Evolutionary conservation across 2,797 vertebrate species (phyloP).

Genomic region (Philypnodon macrostomus): DNA sequence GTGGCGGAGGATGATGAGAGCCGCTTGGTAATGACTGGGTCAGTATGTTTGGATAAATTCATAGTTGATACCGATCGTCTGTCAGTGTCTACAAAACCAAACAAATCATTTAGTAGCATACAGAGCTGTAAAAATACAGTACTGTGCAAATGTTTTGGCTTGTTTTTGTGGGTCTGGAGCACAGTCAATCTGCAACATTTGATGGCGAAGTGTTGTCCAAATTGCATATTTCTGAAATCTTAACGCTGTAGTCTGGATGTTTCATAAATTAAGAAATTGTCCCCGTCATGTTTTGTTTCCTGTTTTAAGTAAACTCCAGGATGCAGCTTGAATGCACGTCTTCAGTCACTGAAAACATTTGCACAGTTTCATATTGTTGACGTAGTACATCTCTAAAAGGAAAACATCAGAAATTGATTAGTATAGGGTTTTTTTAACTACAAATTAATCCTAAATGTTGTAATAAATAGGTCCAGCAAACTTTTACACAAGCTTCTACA

Average conservation of each 20-base stretch:
- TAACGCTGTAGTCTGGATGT: too few relatives aligned
- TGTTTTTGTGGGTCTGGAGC: too few relatives aligned
- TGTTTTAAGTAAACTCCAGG: too few relatives aligned
- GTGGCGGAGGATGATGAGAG: constrained; percentile 95
- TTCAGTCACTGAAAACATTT: too few relatives aligned
- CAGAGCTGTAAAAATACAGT: not conserved
- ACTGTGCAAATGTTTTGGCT: too few relatives aligned
- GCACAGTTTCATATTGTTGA: constrained; percentile 37
- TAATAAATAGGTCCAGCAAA: constrained; percentile 6
- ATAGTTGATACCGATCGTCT: constrained; percentile 95
- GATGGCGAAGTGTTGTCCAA: too few relatives aligned
- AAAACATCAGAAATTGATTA: constrained; percentile 26
- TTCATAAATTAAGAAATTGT: too few relatives aligned
- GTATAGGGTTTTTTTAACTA: constrained; percentile 21
- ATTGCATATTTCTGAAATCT: too few relatives aligned
- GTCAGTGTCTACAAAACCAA: constrained; percentile 84
- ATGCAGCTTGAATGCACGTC: too few relatives aligned
- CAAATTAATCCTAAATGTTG: too few relatives aligned
- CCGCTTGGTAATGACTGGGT: constrained; percentile 96
- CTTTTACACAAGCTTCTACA: constrained; percentile 32
- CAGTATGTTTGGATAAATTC: constrained; percentile 96
- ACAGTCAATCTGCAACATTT: too few relatives aligned
- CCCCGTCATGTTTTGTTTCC: too few relatives aligned
- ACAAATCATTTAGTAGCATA: not conserved
- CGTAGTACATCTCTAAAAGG: constrained; percentile 15